Percentiles rank a stretch among this genome's conserved stretches.
These are phyloP conservation scores for Coregonus clupeaformis DNA, from an alignment of 2,113 vertebrate species.

Conservation along the genomic window DNA sequence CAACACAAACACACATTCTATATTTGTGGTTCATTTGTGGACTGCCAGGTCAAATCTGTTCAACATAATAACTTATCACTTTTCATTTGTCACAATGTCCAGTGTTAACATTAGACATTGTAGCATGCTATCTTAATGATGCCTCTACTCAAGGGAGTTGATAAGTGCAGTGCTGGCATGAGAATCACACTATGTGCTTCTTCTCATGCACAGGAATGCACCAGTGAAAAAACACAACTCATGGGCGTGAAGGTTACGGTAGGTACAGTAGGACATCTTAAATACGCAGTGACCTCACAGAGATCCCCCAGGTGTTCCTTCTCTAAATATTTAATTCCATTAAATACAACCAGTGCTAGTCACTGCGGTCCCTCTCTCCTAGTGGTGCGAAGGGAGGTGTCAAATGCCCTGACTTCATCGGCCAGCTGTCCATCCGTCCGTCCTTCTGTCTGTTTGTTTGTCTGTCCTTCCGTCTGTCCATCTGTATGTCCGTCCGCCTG, in stretches of 20 bases:
- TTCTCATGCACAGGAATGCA: constrained; percentile 45
- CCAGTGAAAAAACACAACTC: not conserved
- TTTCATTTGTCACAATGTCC: constrained; percentile 21
- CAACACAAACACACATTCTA: not conserved
- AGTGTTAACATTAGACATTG: not conserved
- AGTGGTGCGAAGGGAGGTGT: constrained; percentile 28
- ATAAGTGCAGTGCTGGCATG: constrained; percentile 22
- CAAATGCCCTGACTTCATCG: constrained; percentile 29
- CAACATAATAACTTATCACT: not conserved
- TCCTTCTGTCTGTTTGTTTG: too few relatives aligned
- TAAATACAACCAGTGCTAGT: not conserved
- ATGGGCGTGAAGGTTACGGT: not conserved
- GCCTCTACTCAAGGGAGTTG: constrained; percentile 9
- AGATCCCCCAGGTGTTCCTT: not conserved
- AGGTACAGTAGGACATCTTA: not conserved
- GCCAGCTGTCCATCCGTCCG: not conserved
- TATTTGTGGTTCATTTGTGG: not conserved
- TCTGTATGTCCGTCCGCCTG: too few relatives aligned
- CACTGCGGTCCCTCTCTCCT: not conserved
- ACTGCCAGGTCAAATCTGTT: constrained; percentile 4
- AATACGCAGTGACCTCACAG: not conserved
- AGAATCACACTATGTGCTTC: constrained; percentile 34
- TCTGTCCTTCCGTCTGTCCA: too few relatives aligned
- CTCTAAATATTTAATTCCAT: constrained; percentile 27
- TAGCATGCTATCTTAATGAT: constrained; percentile 15